Evolutionary conservation across 2,113 vertebrate genomes (phyloP).

Genomic region (Fukomys damarensis): DNA sequence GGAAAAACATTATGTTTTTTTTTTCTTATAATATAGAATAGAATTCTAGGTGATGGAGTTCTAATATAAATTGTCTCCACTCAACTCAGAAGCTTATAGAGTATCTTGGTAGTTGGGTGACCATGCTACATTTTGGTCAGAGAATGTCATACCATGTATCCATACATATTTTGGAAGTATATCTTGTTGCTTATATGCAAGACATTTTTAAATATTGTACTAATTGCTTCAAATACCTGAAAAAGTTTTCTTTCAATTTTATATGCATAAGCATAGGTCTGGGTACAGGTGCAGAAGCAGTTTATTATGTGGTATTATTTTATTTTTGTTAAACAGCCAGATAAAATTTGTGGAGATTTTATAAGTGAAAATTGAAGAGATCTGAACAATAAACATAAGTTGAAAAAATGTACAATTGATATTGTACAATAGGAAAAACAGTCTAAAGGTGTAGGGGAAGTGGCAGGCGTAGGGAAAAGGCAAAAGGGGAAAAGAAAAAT

Average conservation of each 20-base stretch:
- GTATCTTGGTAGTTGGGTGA: not conserved
- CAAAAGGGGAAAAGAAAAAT: too few species aligned
- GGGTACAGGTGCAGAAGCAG: not conserved
- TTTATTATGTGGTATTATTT: not conserved
- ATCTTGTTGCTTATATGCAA: not conserved
- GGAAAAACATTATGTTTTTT: not conserved
- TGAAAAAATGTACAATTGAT: too few species aligned
- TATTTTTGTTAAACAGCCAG: not conserved
- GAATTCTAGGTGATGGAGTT: slow-evolving; percentile 33
- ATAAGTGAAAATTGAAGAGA: not conserved
- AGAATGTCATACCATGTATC: not conserved
- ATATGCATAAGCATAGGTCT: not conserved
- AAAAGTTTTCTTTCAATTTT: not conserved
- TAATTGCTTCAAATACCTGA: not conserved
- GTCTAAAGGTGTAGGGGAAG: too few species aligned
- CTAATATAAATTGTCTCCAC: slow-evolving; percentile 28
- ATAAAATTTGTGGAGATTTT: not conserved
- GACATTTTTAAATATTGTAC: not conserved
- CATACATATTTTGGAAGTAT: not conserved
- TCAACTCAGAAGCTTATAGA: slow-evolving; percentile 26
- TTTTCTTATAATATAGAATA: not conserved
- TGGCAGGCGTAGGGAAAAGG: too few species aligned
- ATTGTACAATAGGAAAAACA: too few species aligned
- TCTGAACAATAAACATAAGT: not conserved
- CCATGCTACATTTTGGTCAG: not conserved